These are phyloP conservation scores for Notolepis coatsorum DNA, from an alignment of 2,797 vertebrate genomes.

Conservation along the genomic window DNA sequence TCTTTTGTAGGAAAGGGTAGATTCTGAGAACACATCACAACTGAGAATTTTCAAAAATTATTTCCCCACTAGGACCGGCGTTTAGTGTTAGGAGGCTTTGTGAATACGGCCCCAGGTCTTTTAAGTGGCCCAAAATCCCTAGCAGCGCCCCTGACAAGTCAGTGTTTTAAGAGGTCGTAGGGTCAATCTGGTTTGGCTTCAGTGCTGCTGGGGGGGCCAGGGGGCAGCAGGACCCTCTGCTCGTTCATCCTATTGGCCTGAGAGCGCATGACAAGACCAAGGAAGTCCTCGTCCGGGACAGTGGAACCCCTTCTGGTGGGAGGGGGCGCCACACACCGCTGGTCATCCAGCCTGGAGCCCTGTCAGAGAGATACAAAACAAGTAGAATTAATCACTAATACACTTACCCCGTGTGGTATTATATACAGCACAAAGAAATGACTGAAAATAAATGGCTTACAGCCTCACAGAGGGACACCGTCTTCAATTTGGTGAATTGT, in stretches of 20 bases:
- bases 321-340: slow-evolving; percentile 90
- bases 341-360: slow-evolving; percentile 95
- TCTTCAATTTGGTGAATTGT: neutral
- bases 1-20: too few relatives aligned
- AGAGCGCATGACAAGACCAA: slow-evolving; percentile 93
- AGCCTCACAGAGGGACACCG: neutral
- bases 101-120: too few relatives aligned
- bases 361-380: slow-evolving; percentile 50
- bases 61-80: too few relatives aligned
- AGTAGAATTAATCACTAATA: too few relatives aligned
- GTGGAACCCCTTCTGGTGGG: slow-evolving; percentile 85
- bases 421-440: too few relatives aligned
- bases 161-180: too few relatives aligned
- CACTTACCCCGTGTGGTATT: too few relatives aligned
- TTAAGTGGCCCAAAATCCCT: slow-evolving; percentile 3
- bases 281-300: slow-evolving; percentile 96
- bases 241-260: slow-evolving; percentile 97
- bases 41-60: too few relatives aligned
- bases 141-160: neutral
- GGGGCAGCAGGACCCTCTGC: slow-evolving; percentile 88
- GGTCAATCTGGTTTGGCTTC: slow-evolving; percentile 77
- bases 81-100: too few relatives aligned
- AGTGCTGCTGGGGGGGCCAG: slow-evolving; percentile 58
- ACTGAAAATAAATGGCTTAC: too few relatives aligned
- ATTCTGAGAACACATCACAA: too few relatives aligned